Evolutionary conservation across 2,888 invertebrate species (phyloP).

Genomic region (Scaptomyza reducta): DNA sequence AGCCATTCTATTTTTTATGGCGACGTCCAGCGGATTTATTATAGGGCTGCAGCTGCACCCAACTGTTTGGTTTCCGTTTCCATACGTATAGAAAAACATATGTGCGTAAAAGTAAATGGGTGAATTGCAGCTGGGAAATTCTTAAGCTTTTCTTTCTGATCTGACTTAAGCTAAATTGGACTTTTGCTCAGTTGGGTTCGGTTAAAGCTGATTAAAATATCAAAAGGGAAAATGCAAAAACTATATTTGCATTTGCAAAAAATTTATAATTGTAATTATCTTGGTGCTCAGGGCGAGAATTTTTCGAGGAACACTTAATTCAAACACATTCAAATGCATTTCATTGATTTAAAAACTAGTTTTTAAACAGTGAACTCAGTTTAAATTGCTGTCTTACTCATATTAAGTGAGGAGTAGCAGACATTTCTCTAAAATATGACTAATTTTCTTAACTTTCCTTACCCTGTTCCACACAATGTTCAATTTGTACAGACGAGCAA

Average conservation of each 20-base stretch:
- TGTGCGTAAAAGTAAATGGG: not conserved
- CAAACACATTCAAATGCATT: too few relatives aligned
- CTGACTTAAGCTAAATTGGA: constrained; percentile 24
- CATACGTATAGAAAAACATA: constrained; percentile 11
- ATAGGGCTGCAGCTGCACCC: constrained; percentile 27
- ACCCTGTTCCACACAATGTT: constrained; percentile 36
- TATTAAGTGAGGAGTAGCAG: too few relatives aligned
- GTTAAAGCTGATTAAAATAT: constrained; percentile 5
- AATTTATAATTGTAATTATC: too few relatives aligned
- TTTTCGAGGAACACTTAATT: too few relatives aligned
- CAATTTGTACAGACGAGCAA: constrained; percentile 33
- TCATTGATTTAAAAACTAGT: too few relatives aligned
- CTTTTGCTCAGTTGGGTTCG: constrained; percentile 15
- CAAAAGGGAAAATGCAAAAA: not conserved
- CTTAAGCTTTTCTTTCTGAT: constrained; percentile 13
- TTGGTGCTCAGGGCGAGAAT: too few relatives aligned
- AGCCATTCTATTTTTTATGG: constrained; percentile 20
- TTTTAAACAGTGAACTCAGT: too few relatives aligned
- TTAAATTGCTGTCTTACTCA: too few relatives aligned
- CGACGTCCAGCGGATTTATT: constrained; percentile 46
- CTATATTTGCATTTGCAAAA: too few relatives aligned
- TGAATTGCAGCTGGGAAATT: constrained; percentile 2
- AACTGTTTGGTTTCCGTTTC: constrained; percentile 44
- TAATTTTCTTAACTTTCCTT: constrained; percentile 10
- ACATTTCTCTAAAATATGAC: not conserved